phyloP scores from a whole-genome alignment of 2,797 vertebrate species.

The Peromyscus eremicus region DNA sequence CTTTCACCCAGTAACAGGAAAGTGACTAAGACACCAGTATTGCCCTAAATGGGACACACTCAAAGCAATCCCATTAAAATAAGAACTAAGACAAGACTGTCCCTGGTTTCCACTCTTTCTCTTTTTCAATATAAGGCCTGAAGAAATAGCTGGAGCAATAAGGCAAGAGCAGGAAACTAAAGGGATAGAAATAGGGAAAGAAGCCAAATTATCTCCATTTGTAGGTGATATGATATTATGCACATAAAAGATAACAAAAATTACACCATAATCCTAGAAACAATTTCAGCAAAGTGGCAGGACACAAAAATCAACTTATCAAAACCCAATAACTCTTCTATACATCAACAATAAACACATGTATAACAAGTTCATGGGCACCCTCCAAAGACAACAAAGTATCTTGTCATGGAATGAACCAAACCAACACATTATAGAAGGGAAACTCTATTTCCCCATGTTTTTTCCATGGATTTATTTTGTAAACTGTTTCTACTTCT shows the following conservation, averaged over 20 bases:
- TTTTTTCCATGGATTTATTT: background rate
- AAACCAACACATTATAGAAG: background rate
- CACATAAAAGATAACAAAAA: background rate
- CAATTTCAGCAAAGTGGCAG: background rate
- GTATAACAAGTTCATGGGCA: background rate
- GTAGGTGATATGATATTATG: background rate
- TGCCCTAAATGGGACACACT: too few relatives aligned
- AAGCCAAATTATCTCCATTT: background rate
- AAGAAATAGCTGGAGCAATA: background rate
- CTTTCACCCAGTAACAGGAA: background rate
- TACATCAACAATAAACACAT: background rate
- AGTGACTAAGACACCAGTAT: too few relatives aligned
- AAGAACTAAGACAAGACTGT: background rate
- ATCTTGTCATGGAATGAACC: background rate
- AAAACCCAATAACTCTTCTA: background rate
- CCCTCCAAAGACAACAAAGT: background rate
- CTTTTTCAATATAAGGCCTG: too few relatives aligned
- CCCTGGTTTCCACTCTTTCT: background rate
- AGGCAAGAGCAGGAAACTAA: too few relatives aligned
- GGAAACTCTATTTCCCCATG: background rate
- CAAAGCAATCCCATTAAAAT: background rate
- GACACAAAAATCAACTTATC: background rate
- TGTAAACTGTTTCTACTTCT: background rate
- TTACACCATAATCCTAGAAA: background rate
- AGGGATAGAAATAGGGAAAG: background rate